Evolutionary conservation across 2,797 vertebrate species (phyloP), one percentile per base, ranked within the genome.

Genomic region (Anisognathus igniventris): DNA sequence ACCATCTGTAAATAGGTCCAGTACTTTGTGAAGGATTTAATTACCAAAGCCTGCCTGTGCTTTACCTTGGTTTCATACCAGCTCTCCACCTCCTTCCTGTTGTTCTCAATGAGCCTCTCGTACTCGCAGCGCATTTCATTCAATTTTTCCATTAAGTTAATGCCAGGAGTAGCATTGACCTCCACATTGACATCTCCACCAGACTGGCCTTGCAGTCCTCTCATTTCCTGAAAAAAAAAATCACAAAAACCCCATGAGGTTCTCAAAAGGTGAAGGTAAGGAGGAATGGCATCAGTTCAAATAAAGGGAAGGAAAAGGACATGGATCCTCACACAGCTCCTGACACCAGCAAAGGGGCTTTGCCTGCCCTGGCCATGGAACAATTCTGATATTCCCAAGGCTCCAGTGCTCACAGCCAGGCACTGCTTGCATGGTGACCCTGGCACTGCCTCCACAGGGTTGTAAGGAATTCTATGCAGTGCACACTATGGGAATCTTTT

Each of bases 11-110:
- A 60, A 51, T 12, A 60, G 44, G 10, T 24, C 42, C 30, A 68
- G 37, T 40, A 45, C 31, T 84, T 25, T 80, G 42, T 44, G 45
- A 74, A 71, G 44, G 35, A 42, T 21, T 33, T 18, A 39, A 27
- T 39, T 40, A 14, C 17, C 2, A 4, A 58, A 1, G 6, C 7
- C 31, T 1, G 1, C 15, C 21, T 22, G 31, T 74, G 42, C 54
- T 80, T 96, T 96, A 99, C 99, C 98, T 99, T 98, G 62, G 98
- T 97, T 90, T 97, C 98, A 83, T 99, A 99, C 99, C 98, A 99
- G 88, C 90, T 48, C 95, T 99, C 98, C 15, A 98, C 98, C 5
- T 99, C 98, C 10, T 96, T 98, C n/a, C 98, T 97, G 89, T 99
- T 99, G 97, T 98, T 98, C 19, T 98, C 97, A 0, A 98, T 98